phyloP scores from a whole-genome alignment of 2,113 vertebrate species.

The Elgaria multicarinata region DNA sequence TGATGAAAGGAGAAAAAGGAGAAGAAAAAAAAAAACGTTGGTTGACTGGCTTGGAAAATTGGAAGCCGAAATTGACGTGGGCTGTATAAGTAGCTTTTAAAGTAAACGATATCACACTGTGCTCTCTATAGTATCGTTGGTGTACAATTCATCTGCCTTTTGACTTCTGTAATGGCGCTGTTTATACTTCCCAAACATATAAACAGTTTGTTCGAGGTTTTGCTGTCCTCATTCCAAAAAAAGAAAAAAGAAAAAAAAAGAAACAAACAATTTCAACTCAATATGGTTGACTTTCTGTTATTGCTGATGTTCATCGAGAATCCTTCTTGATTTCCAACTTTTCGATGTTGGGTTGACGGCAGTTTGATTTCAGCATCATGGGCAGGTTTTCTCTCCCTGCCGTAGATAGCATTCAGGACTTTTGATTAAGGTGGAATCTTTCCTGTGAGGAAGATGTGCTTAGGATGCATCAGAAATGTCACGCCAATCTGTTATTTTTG shows the following conservation, averaged over 20 bases:
- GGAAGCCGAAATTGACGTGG: constrained; percentile 46
- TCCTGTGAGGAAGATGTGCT: constrained; percentile 32
- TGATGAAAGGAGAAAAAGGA: constrained; percentile 51
- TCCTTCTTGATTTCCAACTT: background rate
- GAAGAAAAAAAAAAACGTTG: constrained; percentile 34
- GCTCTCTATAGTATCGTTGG: constrained; percentile 62
- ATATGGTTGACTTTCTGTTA: constrained; percentile 39
- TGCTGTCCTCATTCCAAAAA: constrained; percentile 27
- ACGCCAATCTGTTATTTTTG: constrained; percentile 21
- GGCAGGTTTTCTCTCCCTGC: no score
- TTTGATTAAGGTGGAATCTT: constrained; percentile 1
- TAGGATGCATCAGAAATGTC: background rate
- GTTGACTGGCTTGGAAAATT: constrained; percentile 53
- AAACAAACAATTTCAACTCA: constrained; percentile 28
- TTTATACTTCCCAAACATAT: constrained; percentile 56
- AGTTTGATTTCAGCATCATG: constrained; percentile 43
- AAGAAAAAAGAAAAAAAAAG: background rate
- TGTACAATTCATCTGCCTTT: constrained; percentile 72
- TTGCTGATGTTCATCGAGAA: background rate
- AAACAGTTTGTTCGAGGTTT: constrained; percentile 53
- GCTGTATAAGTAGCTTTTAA: constrained; percentile 74
- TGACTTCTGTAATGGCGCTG: constrained; percentile 62
- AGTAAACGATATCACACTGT: constrained; percentile 62
- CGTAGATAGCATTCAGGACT: background rate
- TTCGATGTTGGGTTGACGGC: constrained; percentile 17